These are phyloP conservation scores for Hyperoplus immaculatus DNA, from an alignment of 2,797 vertebrate species.

Conservation along the genomic window DNA sequence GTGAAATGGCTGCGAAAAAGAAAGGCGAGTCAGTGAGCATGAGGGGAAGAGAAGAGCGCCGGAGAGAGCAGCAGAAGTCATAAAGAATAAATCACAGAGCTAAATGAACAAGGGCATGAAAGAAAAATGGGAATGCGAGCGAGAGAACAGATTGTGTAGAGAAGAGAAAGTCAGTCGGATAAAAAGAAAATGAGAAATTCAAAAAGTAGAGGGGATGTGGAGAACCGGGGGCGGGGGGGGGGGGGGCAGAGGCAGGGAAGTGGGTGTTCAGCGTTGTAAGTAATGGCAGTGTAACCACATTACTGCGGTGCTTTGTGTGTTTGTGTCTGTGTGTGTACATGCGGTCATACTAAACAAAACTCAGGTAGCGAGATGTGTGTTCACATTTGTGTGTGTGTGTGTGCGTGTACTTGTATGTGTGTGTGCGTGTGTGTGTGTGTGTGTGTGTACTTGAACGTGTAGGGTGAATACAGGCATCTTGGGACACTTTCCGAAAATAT, in stretches of 20 bases:
- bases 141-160: conserved; percentile 29
- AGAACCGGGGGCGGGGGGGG: background rate
- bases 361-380: background rate
- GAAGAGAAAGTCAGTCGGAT: conserved; percentile 36
- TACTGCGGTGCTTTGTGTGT: conserved; percentile 48
- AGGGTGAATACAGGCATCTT: too few relatives aligned
- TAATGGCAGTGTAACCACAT: conserved; percentile 62
- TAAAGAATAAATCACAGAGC: conserved; percentile 67
- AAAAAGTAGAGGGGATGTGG: conserved; percentile 1
- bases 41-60: background rate
- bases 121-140: conserved; percentile 46
- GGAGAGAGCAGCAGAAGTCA: conserved; percentile 39
- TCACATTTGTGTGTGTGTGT: background rate
- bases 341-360: background rate
- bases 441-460: background rate
- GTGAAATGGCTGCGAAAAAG: background rate
- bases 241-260: conserved; percentile 27
- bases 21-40: conserved; percentile 31
- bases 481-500: too few relatives aligned
- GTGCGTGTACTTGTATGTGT: too few relatives aligned
- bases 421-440: background rate
- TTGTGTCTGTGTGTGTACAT: conserved; percentile 16
- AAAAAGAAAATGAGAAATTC: conserved; percentile 28
- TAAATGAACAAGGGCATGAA: conserved; percentile 66
- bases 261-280: conserved; percentile 56